Evolutionary conservation across 2,888 invertebrate genomes (phyloP).

Genomic region (Stenchaetothrips biformis): DNA sequence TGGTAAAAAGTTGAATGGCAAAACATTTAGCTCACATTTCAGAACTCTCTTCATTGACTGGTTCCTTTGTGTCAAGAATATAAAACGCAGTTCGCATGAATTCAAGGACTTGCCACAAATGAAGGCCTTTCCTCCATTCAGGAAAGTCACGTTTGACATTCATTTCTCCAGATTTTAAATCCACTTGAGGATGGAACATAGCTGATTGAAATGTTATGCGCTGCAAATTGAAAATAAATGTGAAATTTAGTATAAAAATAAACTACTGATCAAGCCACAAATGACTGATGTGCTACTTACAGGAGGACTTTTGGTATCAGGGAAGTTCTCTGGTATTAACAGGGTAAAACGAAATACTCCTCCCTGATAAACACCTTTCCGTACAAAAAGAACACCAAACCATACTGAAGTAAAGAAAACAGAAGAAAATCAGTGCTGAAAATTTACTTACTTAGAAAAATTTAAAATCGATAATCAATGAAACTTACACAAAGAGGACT

Average conservation of each 20-base stretch:
- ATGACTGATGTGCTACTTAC: constrained; percentile 52
- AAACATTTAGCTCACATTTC: constrained; percentile 53
- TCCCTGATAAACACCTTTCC: constrained; percentile 82
- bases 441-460: constrained; percentile 9
- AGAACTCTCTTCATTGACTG: constrained; percentile 67
- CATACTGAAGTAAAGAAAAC: constrained; percentile 60
- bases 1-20: not conserved
- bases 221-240: constrained; percentile 51
- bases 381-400: constrained; percentile 87
- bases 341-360: constrained; percentile 87
- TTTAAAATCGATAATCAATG: too few species aligned
- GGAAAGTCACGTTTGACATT: constrained; percentile 75
- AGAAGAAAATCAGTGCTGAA: not conserved
- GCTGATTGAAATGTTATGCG: constrained; percentile 75
- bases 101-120: constrained; percentile 85
- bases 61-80: constrained; percentile 69
- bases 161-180: constrained; percentile 70
- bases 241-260: constrained; percentile 29
- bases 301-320: constrained; percentile 70
- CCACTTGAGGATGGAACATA: constrained; percentile 81
- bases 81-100: constrained; percentile 77
- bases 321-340: constrained; percentile 80
- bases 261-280: constrained; percentile 36
- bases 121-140: constrained; percentile 78
- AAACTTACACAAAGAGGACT: constrained; percentile 71